Base-by-base conservation (phyloP, 92 coral and sea anemone species). In the Parazoanthus darwini region DNA sequence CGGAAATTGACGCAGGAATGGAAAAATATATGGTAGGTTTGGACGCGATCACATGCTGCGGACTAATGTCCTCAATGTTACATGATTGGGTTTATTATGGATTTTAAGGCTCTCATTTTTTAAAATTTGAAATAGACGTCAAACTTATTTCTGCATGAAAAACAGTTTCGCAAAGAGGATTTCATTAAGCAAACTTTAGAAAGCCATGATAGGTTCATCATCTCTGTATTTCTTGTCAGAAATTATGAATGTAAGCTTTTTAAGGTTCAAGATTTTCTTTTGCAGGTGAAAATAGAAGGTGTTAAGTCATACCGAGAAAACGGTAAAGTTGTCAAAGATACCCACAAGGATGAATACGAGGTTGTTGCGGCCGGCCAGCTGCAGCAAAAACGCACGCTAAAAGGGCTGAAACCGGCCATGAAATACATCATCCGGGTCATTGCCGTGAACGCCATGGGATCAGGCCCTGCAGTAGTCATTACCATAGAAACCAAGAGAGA, bases 361-460 rank as follows among this genome's bases (percentile, higher is more conserved):
- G 77, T 94, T 36, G 43, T 73, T 42, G 93, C 90, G 3, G 81
- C 90, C 3, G 86, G 92, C 1, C 90, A 59, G 13, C 81, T 86
- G 3, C 72, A 63, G 6, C 95, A 94, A 81, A 72, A 77, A 3
- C 89, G 82, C 89, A 90, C 89, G 2, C 80, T 97, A 2, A 51
- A 88, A 26, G 91, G 88, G 0, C 92, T 97, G 50, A 92, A 85
- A 66, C 99, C 99, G 10, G 90, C 92, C 80, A 95, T 93, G 89
- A 82, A 38, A 13, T 97, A 97, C 89, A 82, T 16, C 67, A 50
- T 95, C 20, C 78, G 88, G 18, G 77, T 94, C 11, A 89, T 94
- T 4, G 97, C 94, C 14, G 39, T 90, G 9, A 90, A 92, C 68
- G 92, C 95, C n/a, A 87, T 90, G 89, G 98, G 98, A 14, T 79